Evolutionary conservation across 2,113 vertebrate species (phyloP).

Genomic region (Ondatra zibethicus): DNA sequence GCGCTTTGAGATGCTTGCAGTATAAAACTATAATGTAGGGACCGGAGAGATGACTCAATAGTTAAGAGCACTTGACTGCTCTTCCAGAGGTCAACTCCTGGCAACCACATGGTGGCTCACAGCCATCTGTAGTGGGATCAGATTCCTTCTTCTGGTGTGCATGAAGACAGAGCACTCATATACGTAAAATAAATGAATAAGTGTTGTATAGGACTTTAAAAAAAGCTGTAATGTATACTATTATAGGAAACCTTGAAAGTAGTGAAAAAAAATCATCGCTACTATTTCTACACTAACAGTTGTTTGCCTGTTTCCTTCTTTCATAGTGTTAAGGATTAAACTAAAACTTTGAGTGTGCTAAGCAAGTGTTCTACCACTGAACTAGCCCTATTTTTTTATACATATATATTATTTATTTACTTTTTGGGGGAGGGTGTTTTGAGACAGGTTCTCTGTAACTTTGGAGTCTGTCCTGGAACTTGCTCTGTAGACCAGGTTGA

Average conservation of each 20-base stretch:
- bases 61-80: background rate
- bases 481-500: background rate
- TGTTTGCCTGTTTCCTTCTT: background rate
- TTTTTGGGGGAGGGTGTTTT: background rate
- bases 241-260: slow-evolving; percentile 46
- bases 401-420: background rate
- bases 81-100: background rate
- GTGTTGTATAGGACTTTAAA: background rate
- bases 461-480: background rate
- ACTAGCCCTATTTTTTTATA: background rate
- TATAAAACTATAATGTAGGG: background rate
- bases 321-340: background rate
- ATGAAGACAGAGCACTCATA: background rate
- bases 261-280: background rate
- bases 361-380: background rate
- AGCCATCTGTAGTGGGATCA: background rate
- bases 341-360: background rate
- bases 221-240: background rate
- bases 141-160: background rate
- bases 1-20: slow-evolving; percentile 21
- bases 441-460: background rate
- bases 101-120: background rate
- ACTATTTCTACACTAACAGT: background rate
- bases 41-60: background rate
- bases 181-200: background rate